Base-by-base conservation (phyloP, 2,888 invertebrate genomes). In the Pandemis cinnamomeana region DNA sequence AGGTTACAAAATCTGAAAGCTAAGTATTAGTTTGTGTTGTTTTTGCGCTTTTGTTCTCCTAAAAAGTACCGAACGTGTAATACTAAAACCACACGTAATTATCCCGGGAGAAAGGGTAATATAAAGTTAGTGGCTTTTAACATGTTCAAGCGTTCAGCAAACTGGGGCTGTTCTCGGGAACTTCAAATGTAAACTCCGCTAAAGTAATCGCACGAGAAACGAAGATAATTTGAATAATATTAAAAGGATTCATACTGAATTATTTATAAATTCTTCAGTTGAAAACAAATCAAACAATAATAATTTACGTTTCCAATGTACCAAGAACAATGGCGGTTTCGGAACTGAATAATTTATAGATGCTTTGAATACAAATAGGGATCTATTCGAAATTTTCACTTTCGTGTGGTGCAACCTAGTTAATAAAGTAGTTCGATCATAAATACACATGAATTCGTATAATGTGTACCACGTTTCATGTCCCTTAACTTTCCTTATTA, bases 121-220 rank as follows among this genome's bases (percentile, higher is more conserved):
- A 87, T 89, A 89, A 91, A 90, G 87, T 89, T 88, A 87, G 88
- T 86, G 85, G 89, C 88, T 89, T 89, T 89, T 88, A 89, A 89
- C 89, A 88, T 89, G 89, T 86, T 89, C 82, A 87, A 91, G 87
- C 87, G 87, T 86, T 89, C 84, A 86, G 83, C 87, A 90, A 90
- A 90, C 90, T 89, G 88, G 81, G 88, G 87, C 85, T 84, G 83
- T 86, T 80, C 84, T 82, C 83, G 84, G 82, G 83, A 90, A 91
- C 87, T 89, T 90, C 86, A 83, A 74, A 84, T 86, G 86, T 87
- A 83, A 87, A 86, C 86, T 85, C 84, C 75, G 68, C 83, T 82
- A 84, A 80, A 82, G 83, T 81, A 82, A 81, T 82, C 80, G 79
- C 77, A 79, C 78, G 80, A 77, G 78, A 78, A 81, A 79, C 75